These are phyloP conservation scores for Notoglanidium macrostoma DNA, from an alignment of 2,797 vertebrate genomes.

Conservation along the genomic window DNA sequence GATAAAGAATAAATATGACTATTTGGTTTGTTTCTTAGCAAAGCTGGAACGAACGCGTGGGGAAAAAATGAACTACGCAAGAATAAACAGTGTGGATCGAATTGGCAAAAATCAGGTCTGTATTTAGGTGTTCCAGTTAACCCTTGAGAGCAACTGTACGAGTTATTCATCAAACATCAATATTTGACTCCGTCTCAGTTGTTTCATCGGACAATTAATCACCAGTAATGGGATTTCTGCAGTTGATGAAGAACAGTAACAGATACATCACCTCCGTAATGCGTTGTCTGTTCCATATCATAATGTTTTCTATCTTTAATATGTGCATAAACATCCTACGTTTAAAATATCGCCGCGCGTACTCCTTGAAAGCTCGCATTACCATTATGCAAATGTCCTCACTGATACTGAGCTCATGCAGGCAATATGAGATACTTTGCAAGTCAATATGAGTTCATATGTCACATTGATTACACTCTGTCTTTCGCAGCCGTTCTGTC, in stretches of 20 bases:
- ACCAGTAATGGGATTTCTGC: background rate
- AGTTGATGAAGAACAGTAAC: background rate
- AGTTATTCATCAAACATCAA: background rate
- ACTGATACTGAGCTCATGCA: conserved; percentile 2
- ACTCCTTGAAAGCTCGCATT: conserved; percentile 29
- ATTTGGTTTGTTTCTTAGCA: background rate
- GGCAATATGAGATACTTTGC: conserved; percentile 26
- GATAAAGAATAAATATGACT: background rate
- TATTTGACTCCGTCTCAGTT: background rate
- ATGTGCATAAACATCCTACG: background rate
- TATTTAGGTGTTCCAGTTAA: background rate
- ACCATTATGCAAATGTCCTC: conserved; percentile 31
- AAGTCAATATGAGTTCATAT: conserved; percentile 32
- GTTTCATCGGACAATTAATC: background rate
- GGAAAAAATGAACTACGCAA: background rate
- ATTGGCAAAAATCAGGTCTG: background rate
- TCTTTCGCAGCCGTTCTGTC: background rate
- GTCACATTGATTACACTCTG: conserved; percentile 19
- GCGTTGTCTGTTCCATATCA: background rate
- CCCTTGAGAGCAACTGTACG: background rate
- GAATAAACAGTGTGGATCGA: background rate
- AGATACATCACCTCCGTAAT: background rate
- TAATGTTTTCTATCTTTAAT: background rate
- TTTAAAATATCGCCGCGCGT: background rate
- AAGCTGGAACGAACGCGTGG: background rate